Conservation (phyloP, 2,113 vertebrate species). For the Oostethus manadensis region DNA sequence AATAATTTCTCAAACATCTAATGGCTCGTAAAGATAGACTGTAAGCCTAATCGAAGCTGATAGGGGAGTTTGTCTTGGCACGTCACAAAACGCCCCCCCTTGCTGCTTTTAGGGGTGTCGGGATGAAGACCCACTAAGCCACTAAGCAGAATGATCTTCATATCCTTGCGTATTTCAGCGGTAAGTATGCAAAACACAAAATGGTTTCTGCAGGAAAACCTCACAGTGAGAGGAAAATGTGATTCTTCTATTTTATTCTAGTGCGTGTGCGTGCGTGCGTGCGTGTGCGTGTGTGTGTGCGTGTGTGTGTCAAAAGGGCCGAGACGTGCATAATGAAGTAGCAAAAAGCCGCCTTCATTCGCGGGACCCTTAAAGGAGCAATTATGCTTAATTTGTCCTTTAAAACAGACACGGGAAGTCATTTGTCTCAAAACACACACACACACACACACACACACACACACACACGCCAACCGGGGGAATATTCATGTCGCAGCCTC, state of each 20-base stretch:
- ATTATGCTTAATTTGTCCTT: constrained; percentile 75
- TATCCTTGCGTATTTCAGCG: constrained; percentile 40
- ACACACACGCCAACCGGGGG: too few relatives aligned
- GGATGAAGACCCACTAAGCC: too few relatives aligned
- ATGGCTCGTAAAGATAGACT: constrained; percentile 72
- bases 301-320: constrained; percentile 19
- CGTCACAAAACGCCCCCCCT: constrained; percentile 49
- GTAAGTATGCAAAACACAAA: constrained; percentile 55
- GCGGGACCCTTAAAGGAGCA: constrained; percentile 62
- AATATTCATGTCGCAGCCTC: constrained; percentile 75
- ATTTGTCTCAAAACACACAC: constrained; percentile 56
- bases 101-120: constrained; percentile 50
- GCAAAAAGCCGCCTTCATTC: constrained; percentile 57
- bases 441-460: constrained; percentile 24
- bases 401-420: constrained; percentile 63
- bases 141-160: constrained; percentile 38
- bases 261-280: too few relatives aligned
- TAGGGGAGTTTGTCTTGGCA: constrained; percentile 65
- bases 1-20: constrained; percentile 77
- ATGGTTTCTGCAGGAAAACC: neutral
- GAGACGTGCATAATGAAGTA: constrained; percentile 61
- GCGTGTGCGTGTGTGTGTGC: neutral
- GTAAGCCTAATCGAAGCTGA: constrained; percentile 75
- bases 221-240: neutral
- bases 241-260: neutral